Evolutionary conservation across 2,113 vertebrate genomes (phyloP).

Genomic region (Catharus bicknelli): DNA sequence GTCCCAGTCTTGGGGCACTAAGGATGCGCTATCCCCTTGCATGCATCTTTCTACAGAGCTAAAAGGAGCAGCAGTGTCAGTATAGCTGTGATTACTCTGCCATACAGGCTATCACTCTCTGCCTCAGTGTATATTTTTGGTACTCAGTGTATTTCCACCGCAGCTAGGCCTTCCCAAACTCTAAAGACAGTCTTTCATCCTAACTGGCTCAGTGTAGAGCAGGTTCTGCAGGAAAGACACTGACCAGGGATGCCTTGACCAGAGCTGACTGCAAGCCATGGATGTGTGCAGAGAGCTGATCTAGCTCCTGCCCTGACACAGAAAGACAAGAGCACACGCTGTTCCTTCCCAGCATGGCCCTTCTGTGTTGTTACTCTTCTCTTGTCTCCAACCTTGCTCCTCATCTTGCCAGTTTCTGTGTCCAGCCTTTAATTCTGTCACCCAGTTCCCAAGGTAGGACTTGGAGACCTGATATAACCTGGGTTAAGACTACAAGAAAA

Average conservation of each 20-base stretch:
- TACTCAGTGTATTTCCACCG: neutral
- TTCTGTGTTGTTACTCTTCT: neutral
- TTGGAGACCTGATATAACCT: neutral
- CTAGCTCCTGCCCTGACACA: neutral
- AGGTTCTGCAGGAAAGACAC: neutral
- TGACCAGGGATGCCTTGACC: fast-evolving
- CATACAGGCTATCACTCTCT: neutral
- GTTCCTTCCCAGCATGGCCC: neutral
- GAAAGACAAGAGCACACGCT: neutral
- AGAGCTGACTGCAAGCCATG: neutral
- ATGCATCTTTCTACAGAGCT: neutral
- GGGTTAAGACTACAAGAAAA: neutral
- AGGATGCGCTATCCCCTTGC: neutral
- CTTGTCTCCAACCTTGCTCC: neutral
- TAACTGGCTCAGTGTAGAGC: neutral
- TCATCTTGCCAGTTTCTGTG: neutral
- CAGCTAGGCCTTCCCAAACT: neutral
- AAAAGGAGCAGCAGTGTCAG: neutral
- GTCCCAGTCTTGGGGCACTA: neutral
- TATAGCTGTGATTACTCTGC: neutral
- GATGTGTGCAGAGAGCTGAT: fast-evolving
- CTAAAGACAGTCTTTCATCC: neutral
- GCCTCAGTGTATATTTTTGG: neutral
- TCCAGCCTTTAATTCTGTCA: neutral
- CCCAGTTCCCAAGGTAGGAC: neutral